Percentiles rank a stretch among this genome's conserved stretches.
Evolutionary conservation across 2,113 vertebrate species (phyloP).

Genomic region (Mirounga angustirostris): DNA sequence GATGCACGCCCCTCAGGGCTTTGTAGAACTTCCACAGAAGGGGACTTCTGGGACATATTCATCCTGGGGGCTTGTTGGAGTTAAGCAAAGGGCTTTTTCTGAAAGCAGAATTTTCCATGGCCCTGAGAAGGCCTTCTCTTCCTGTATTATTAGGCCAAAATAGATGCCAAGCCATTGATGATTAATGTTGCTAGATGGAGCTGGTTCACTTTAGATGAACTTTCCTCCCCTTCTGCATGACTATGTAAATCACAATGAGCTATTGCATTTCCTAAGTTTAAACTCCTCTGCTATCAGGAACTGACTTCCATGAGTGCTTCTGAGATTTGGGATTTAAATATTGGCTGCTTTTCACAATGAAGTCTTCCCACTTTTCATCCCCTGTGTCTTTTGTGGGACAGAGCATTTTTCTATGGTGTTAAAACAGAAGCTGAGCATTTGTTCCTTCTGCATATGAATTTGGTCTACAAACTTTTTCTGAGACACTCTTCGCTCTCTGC

Average conservation of each 20-base stretch:
- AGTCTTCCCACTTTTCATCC: conserved; percentile 19
- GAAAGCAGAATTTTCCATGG: conserved; percentile 38
- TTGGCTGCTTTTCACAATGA: conserved; percentile 10
- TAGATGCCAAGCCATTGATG: not conserved
- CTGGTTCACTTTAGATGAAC: conserved; percentile 48
- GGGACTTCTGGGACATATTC: not conserved
- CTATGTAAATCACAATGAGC: not conserved
- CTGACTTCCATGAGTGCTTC: not conserved
- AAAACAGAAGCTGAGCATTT: conserved; percentile 37
- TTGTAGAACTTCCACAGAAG: not conserved
- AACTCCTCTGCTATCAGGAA: not conserved
- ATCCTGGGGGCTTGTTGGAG: not conserved
- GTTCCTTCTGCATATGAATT: not conserved
- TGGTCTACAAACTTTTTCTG: not conserved
- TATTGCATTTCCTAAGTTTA: not conserved
- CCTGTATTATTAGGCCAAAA: conserved; percentile 40
- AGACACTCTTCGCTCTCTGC: not conserved
- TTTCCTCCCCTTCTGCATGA: conserved; percentile 20
- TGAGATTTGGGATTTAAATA: conserved; percentile 29
- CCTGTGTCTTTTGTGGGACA: not conserved
- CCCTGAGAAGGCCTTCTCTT: not conserved
- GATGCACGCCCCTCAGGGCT: not conserved
- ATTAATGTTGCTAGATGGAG: conserved; percentile 68
- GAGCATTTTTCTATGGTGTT: not conserved
- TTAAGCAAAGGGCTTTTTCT: conserved; percentile 30